Evolutionary conservation across 2,888 invertebrate species (phyloP), one percentile per base, ranked within the genome.

Genomic region (Agrotis puta): DNA sequence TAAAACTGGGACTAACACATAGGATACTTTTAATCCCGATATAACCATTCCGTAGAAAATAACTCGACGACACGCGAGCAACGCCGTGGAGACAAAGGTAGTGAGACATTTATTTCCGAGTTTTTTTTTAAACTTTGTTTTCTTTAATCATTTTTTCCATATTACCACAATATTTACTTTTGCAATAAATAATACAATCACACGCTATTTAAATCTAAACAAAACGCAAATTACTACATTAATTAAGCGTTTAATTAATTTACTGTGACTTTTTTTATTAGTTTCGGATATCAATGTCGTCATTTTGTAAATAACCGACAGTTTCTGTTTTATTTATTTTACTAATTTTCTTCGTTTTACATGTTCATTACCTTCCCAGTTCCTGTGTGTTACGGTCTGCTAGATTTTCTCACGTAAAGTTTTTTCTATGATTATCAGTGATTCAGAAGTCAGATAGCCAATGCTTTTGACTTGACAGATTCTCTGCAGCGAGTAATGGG

Each of bases 141-240:
- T 56, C n/a, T 13, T 39, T 11, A 39, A 4, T 6, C 13, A 13
- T 13, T 6, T 3, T 14, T 56, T 39, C 2, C 22, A 20, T 16
- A 33, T 48, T 81, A 9, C 39, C 0, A 6, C 7, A 82, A 71
- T n/a, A 67, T 68, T 53, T 18, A 56, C 18, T 50, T 64, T 67
- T n/a, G 53, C 33, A 79, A 73, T 45, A 79, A 79, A 83, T 83
- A 65, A 83, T 59, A 68, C 22, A 64, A 82, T 83, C 57, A 61
- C 64, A 79, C 67, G 80, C 63, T 54, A 62, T 54, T 61, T 53
- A 43, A 48, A 58, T 50, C 11, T 27, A 61, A 69, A 83, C 54
- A 79, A 69, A 74, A 57, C 54, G 58, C 58, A 7, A 64, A 74
- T 80, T 77, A 74, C 56, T 24, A 20, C 53, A 43, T 57, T 81